Evolutionary conservation across 2,888 invertebrate species (phyloP).

Genomic region (Dorcus hopei): DNA sequence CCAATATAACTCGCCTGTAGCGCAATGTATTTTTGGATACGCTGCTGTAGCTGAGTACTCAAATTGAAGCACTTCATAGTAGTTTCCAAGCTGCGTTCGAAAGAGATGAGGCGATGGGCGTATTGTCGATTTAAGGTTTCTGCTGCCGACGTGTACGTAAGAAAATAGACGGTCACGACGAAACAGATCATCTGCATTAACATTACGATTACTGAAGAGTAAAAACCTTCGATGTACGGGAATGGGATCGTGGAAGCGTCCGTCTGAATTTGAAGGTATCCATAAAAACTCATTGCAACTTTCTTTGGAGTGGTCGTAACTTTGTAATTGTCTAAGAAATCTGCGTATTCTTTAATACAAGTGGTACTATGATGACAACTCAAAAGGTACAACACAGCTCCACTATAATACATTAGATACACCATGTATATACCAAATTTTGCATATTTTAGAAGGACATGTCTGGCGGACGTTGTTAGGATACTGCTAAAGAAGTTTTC

Average conservation of each 20-base stretch:
- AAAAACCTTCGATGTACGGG: neutral
- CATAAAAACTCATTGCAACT: neutral
- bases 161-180: constrained; percentile 11
- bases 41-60: constrained; percentile 48
- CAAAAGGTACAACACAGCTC: neutral
- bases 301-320: neutral
- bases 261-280: too few species aligned
- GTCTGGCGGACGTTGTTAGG: neutral
- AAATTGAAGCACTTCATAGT: constrained; percentile 54
- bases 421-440: constrained; percentile 1
- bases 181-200: neutral
- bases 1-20: constrained; percentile 6
- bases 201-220: constrained; percentile 4
- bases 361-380: neutral
- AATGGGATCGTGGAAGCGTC: neutral
- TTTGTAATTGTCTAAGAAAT: neutral
- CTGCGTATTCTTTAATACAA: neutral
- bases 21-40: constrained; percentile 5
- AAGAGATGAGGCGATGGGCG: constrained; percentile 3
- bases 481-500: constrained; percentile 5
- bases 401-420: neutral
- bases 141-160: constrained; percentile 48
- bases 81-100: constrained; percentile 42
- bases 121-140: constrained; percentile 48
- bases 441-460: constrained; percentile 2